Evolutionary conservation across 2,113 vertebrate species (phyloP).

Genomic region (Bubo bubo): DNA sequence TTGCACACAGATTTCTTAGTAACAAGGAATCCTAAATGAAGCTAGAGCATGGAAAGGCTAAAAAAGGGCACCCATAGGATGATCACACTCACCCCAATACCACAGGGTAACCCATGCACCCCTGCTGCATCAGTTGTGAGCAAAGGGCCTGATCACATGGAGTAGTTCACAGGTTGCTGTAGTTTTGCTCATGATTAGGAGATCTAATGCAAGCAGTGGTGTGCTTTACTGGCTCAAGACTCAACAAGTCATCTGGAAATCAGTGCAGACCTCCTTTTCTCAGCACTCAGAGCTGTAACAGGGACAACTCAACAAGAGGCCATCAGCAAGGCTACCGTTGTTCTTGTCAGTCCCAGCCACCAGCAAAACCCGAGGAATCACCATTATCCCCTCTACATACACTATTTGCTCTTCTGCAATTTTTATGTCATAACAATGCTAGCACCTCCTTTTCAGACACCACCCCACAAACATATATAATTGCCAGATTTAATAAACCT

Average conservation of each 20-base stretch:
- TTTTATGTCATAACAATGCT: background rate
- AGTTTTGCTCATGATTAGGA: background rate
- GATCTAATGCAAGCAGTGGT: background rate
- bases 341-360: accelerated
- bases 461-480: background rate
- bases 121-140: accelerated
- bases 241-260: background rate
- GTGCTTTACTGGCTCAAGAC: background rate
- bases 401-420: background rate
- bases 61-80: background rate
- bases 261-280: background rate
- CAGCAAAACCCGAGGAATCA: accelerated
- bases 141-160: background rate
- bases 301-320: background rate
- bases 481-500: background rate
- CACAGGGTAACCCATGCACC: accelerated
- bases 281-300: background rate
- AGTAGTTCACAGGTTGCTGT: accelerated
- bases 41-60: background rate
- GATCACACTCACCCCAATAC: background rate
- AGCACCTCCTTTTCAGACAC: background rate
- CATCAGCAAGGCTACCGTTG: background rate
- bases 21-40: background rate
- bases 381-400: background rate
- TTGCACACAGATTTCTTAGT: background rate